Evolutionary conservation across 2,888 invertebrate species (phyloP).

Genomic region (Campaea margaritaria): DNA sequence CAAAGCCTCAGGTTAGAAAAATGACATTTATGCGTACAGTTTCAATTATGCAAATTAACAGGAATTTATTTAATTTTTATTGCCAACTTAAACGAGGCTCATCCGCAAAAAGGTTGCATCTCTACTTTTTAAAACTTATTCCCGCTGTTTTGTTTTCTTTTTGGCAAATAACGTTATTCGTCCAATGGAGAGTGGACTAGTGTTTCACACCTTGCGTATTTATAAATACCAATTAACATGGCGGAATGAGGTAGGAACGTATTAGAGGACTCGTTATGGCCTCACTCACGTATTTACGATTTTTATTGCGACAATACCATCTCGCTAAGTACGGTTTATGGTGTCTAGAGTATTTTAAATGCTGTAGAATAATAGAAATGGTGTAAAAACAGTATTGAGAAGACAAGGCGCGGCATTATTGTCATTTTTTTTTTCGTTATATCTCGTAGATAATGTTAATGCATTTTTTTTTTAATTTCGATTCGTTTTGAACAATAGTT

Average conservation of each 20-base stretch:
- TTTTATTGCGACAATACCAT: constrained; percentile 25
- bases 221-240: constrained; percentile 56
- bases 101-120: constrained; percentile 7
- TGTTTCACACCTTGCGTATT: constrained; percentile 68
- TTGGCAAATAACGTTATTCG: constrained; percentile 39
- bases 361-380: constrained; percentile 1
- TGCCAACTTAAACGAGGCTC: background rate
- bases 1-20: too few species aligned
- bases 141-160: constrained; percentile 34
- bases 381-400: constrained; percentile 5
- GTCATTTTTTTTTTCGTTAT: constrained; percentile 3
- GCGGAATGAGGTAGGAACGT: constrained; percentile 48
- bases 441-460: too few species aligned
- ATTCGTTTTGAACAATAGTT: too few species aligned
- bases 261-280: constrained; percentile 47
- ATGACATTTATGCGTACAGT: too few species aligned
- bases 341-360: constrained; percentile 14
- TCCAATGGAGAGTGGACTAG: constrained; percentile 39
- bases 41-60: background rate
- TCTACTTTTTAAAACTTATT: constrained; percentile 29
- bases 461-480: too few species aligned
- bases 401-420: background rate
- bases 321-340: constrained; percentile 25
- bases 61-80: background rate
- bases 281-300: constrained; percentile 19